Evolutionary conservation across 2,888 invertebrate species (phyloP), one percentile per base, ranked within the genome.

Genomic region (Bedellia somnulentella): DNA sequence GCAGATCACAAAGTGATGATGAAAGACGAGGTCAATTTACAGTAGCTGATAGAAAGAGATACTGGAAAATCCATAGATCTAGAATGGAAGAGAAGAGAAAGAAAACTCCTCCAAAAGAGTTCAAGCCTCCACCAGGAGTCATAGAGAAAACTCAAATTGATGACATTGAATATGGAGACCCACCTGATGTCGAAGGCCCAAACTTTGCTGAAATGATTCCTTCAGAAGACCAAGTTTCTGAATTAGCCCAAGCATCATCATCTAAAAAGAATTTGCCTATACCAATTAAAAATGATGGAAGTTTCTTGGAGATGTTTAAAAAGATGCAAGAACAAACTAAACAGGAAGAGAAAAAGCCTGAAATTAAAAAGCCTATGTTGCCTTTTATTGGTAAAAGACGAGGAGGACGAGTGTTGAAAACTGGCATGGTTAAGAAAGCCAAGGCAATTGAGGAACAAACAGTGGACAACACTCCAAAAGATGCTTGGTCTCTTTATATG

Each of bases 401-500:
- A 34, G 92, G 92, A 28, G 92, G 91, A 10, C 82, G 91, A 52
- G 87, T 92, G 28, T 75, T 94, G 11, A 93, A 93, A 66, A 93
- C 93, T 27, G 93, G 93, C 23, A 77, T 93, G 56, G 93, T 94
- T 23, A 89, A 92, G 47, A 94, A 94, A 56, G 81, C 83, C 27
- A 87, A 87, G 54, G 80, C 81, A 13, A 68, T 71, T 11, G 80
- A 79, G 30, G 84, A 85, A 44, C 82, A 81, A 42, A 77, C 78
- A 1, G 78, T 68, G 1, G 83, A 83, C 41, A 78, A 73, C 27
- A 77, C 80, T 12, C 84, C 86, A 0, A 89, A 88, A 52, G 93
- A 94, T 62, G 92, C 93, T 9, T 94, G 94, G 94, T 88, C 93
- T 0, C 80, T 92, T 15, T 95, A 95, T 55, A 86, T 94, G 85